Conservation (phyloP, 2,888 invertebrate genomes). For the Leucophora obtusa region DNA sequence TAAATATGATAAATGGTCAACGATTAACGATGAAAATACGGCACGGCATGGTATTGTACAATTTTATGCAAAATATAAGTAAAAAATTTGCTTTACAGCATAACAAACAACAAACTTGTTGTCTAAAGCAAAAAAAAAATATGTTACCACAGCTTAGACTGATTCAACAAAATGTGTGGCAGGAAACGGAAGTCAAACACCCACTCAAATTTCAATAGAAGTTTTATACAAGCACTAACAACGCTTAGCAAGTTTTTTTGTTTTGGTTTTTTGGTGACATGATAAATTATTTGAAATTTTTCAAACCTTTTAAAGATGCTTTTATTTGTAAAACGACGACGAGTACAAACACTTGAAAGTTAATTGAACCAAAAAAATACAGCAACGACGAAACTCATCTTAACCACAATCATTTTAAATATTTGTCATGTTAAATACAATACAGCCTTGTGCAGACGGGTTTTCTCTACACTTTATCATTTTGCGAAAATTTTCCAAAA, state of each 20-base stretch:
- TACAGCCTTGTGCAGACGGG: background rate
- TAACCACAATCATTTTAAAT: slow-evolving; percentile 28
- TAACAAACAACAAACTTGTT: slow-evolving; percentile 30
- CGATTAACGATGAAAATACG: slow-evolving; percentile 70
- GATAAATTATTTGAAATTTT: slow-evolving; percentile 75
- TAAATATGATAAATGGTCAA: slow-evolving; percentile 77
- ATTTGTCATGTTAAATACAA: slow-evolving; percentile 23
- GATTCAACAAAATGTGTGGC: slow-evolving; percentile 12
- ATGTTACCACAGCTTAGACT: slow-evolving; percentile 29
- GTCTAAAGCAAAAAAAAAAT: slow-evolving; percentile 28
- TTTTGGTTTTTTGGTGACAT: slow-evolving; percentile 65
- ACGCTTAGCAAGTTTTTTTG: background rate
- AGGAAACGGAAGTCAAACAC: slow-evolving; percentile 60
- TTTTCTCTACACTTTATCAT: background rate
- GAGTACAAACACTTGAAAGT: slow-evolving; percentile 70
- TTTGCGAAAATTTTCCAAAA: background rate
- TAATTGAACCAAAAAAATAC: slow-evolving; percentile 70
- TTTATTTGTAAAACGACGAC: slow-evolving; percentile 43
- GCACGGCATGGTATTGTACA: background rate
- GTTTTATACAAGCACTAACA: slow-evolving; percentile 14
- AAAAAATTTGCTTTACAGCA: slow-evolving; percentile 15
- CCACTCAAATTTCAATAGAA: slow-evolving; percentile 21
- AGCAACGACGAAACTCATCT: slow-evolving; percentile 9
- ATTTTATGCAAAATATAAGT: background rate
- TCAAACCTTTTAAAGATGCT: slow-evolving; percentile 52